Percentiles rank a stretch among this genome's conserved stretches.
Conservation (phyloP, 2,888 invertebrate genomes). For the Mylabris sibirica region DNA sequence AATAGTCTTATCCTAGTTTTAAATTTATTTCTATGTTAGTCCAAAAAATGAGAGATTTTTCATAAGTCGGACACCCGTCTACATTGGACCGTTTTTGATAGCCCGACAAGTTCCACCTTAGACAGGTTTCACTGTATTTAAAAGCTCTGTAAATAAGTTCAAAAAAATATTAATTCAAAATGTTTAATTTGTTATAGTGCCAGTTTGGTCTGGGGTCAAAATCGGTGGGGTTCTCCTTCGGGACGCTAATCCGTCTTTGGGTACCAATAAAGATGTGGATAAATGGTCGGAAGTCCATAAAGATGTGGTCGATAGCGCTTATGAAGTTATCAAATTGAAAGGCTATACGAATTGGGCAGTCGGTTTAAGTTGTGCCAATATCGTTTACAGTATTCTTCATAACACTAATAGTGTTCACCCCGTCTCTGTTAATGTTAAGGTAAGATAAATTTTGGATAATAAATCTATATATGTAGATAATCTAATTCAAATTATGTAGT, state of each 20-base stretch:
- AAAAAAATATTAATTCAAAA: slow-evolving; percentile 1
- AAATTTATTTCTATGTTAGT: too few species aligned
- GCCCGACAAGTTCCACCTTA: too few species aligned
- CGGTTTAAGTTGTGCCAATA: slow-evolving; percentile 77
- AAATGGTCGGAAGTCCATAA: slow-evolving; percentile 81
- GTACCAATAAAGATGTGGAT: slow-evolving; percentile 76
- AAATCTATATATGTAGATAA: too few species aligned
- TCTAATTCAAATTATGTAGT: not conserved
- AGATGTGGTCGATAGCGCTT: slow-evolving; percentile 85
- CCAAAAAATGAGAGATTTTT: too few species aligned
- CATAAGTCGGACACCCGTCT: too few species aligned
- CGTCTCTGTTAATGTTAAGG: slow-evolving; percentile 80
- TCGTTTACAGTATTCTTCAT: slow-evolving; percentile 75
- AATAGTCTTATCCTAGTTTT: too few species aligned
- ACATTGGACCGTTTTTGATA: too few species aligned
- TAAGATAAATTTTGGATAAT: slow-evolving; percentile 60
- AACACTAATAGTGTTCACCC: slow-evolving; percentile 81
- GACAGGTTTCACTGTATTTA: too few species aligned
- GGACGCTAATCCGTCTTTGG: slow-evolving; percentile 79
- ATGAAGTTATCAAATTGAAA: slow-evolving; percentile 86
- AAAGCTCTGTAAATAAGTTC: not conserved
- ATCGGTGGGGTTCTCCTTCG: slow-evolving; percentile 86
- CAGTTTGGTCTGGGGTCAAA: slow-evolving; percentile 94
- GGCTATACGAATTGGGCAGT: slow-evolving; percentile 94
- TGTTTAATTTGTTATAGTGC: slow-evolving; percentile 65